phyloP scores from a whole-genome alignment of 2,797 vertebrate genomes.

The Sebastes trivittatus region DNA sequence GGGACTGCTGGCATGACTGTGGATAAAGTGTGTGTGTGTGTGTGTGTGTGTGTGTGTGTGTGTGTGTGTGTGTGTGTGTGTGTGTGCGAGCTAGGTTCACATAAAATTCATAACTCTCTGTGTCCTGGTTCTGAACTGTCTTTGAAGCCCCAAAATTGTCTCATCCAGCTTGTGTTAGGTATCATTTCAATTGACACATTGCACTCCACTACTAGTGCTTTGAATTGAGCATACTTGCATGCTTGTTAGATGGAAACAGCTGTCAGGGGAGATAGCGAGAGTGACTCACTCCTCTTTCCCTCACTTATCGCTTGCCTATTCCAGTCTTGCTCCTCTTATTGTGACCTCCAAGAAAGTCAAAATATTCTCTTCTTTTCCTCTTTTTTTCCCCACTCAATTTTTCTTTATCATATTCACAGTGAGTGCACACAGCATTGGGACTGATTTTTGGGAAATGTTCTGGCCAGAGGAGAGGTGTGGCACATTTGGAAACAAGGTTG shows the following conservation, averaged over 20 bases:
- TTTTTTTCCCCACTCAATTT: too few relatives aligned
- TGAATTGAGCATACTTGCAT: constrained; percentile 71
- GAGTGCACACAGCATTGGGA: constrained; percentile 14
- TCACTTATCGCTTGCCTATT: constrained; percentile 65
- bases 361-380: constrained; percentile 31
- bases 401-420: not conserved
- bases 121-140: constrained; percentile 63
- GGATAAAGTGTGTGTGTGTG: constrained; percentile 37
- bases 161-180: constrained; percentile 69
- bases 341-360: constrained; percentile 71
- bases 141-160: constrained; percentile 70
- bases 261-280: constrained; percentile 73
- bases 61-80: not conserved
- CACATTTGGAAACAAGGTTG: constrained; percentile 32
- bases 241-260: constrained; percentile 79
- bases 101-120: constrained; percentile 44
- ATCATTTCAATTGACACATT: constrained; percentile 75
- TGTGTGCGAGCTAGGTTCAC: constrained; percentile 18
- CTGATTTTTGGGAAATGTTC: constrained; percentile 37
- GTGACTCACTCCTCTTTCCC: constrained; percentile 60
- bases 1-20: constrained; percentile 18
- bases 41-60: not conserved
- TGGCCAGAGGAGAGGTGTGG: constrained; percentile 45
- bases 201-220: constrained; percentile 60
- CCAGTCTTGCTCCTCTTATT: constrained; percentile 54